These are phyloP conservation scores for Nemotelus nigrinus DNA, from an alignment of 2,888 invertebrate species.

Conservation along the genomic window DNA sequence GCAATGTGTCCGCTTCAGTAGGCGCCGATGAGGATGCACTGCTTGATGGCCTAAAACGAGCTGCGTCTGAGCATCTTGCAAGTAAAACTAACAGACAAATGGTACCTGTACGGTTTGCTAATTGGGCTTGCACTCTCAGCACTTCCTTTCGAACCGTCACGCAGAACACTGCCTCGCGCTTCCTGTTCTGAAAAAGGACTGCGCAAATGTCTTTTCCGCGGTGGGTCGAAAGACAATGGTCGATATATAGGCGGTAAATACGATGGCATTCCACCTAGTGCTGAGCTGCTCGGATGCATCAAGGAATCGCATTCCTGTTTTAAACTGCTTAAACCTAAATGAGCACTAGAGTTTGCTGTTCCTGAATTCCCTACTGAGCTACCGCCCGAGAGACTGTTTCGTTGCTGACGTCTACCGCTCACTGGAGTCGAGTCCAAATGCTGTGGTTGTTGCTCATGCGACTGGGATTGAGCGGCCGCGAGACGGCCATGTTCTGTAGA, in stretches of 20 bases:
- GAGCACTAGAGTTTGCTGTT: slow-evolving; percentile 54
- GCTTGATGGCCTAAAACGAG: slow-evolving; percentile 60
- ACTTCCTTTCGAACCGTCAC: slow-evolving; percentile 68
- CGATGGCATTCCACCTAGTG: slow-evolving; percentile 61
- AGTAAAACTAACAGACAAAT: neutral
- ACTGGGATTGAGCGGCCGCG: slow-evolving; percentile 65
- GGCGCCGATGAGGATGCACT: slow-evolving; percentile 65
- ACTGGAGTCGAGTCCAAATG: slow-evolving; percentile 16
- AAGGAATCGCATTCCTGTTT: slow-evolving; percentile 65
- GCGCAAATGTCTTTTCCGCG: slow-evolving; percentile 69
- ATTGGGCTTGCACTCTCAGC: slow-evolving; percentile 66
- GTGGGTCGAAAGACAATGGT: slow-evolving; percentile 64
- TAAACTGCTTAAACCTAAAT: slow-evolving; percentile 58
- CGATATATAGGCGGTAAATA: slow-evolving; percentile 65
- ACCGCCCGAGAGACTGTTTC: slow-evolving; percentile 59
- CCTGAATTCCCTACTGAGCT: slow-evolving; percentile 58
- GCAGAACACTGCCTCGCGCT: slow-evolving; percentile 73
- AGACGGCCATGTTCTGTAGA: slow-evolving; percentile 76
- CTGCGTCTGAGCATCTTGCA: neutral
- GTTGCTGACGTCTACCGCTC: slow-evolving; percentile 59
- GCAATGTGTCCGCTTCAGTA: slow-evolving; percentile 65
- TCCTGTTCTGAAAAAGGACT: slow-evolving; percentile 66
- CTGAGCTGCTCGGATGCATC: slow-evolving; percentile 63
- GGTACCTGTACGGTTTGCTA: slow-evolving; percentile 60
- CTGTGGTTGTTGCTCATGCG: slow-evolving; percentile 58